Percentiles rank a stretch among this genome's conserved stretches.
phyloP scores from a whole-genome alignment of 2,888 invertebrate species.

The Siphonodentalium dalli region DNA sequence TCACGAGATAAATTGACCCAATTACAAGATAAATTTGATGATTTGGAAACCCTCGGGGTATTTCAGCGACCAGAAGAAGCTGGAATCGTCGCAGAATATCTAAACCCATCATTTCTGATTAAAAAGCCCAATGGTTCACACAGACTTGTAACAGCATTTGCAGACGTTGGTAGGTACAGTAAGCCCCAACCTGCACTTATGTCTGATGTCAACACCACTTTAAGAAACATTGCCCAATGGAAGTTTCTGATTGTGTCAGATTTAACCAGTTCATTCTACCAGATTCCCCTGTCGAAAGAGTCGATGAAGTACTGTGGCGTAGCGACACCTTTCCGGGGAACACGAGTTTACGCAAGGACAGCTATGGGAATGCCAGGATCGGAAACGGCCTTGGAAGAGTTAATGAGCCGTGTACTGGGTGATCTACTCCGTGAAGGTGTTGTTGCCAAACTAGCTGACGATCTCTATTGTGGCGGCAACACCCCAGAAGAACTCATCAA shows the following conservation, averaged over 20 bases:
- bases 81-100: no score
- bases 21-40: no score
- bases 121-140: no score
- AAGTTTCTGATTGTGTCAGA: conserved; percentile 28
- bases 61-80: no score
- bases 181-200: no score
- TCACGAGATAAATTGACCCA: no score
- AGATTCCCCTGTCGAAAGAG: conserved; percentile 27
- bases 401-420: conserved; percentile 28
- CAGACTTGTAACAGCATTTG: no score
- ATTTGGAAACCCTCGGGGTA: no score
- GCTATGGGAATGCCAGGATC: conserved; percentile 41
- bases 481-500: conserved; percentile 5
- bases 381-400: conserved; percentile 35
- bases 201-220: no score
- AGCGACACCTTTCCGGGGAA: conserved; percentile 25
- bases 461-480: conserved; percentile 19
- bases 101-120: no score
- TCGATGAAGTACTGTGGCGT: conserved; percentile 33
- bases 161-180: no score
- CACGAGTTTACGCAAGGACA: conserved; percentile 25
- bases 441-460: conserved; percentile 19
- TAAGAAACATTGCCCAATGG: conserved; percentile 23
- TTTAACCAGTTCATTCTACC: conserved; percentile 32
- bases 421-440: conserved; percentile 14